phyloP scores from a whole-genome alignment of 1,140 invertebrate species.

The Atta texana region DNA sequence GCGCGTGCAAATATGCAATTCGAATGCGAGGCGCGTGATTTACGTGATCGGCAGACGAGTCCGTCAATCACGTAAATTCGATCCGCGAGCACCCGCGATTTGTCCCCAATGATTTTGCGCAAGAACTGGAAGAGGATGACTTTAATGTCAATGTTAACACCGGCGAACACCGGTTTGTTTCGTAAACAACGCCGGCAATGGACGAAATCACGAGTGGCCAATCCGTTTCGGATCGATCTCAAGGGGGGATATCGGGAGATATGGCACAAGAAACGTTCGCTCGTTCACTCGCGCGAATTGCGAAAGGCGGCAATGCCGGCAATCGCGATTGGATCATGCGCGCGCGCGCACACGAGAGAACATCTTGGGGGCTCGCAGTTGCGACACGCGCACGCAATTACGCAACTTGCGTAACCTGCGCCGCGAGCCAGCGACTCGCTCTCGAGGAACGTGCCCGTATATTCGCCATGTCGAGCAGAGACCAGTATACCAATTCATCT shows the following conservation, averaged over 20 bases:
- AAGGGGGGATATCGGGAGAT: not conserved
- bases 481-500: not conserved
- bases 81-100: not conserved
- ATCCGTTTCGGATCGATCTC: not conserved
- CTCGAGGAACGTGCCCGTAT: not conserved
- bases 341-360: slow-evolving; percentile 12
- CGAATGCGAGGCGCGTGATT: not conserved
- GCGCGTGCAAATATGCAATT: not conserved
- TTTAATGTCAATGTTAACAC: slow-evolving; percentile 37
- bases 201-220: not conserved
- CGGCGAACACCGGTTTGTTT: not conserved
- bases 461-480: not conserved
- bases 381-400: slow-evolving; percentile 46
- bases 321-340: slow-evolving; percentile 15
- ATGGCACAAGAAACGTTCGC: not conserved
- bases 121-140: not conserved
- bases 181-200: not conserved
- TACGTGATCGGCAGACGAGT: not conserved
- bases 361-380: slow-evolving; percentile 28
- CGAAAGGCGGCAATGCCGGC: slow-evolving; percentile 24
- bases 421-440: not conserved
- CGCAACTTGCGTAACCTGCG: slow-evolving; percentile 44
- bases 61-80: not conserved
- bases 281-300: slow-evolving; percentile 19
- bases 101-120: not conserved